These are phyloP conservation scores for Ptyas mucosa DNA, from an alignment of 2,113 vertebrate genomes.

Conservation along the genomic window DNA sequence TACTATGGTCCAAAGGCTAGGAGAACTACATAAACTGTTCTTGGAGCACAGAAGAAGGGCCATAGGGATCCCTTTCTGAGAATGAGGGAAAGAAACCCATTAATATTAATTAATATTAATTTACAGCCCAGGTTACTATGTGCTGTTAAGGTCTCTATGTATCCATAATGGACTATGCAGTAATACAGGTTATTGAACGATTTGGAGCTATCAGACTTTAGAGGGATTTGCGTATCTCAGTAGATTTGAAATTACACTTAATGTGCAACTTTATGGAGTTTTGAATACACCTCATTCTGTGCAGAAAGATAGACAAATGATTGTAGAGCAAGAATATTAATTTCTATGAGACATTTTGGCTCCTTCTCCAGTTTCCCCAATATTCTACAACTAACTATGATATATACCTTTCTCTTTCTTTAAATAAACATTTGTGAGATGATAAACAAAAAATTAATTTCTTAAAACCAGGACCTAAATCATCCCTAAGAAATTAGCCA, in stretches of 20 bases:
- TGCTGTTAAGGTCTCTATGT: background rate
- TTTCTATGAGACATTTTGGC: background rate
- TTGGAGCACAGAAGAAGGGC: background rate
- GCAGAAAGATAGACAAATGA: background rate
- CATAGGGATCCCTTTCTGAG: background rate
- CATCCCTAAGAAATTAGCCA: background rate
- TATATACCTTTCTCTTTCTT: background rate
- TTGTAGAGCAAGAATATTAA: background rate
- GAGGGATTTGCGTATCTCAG: background rate
- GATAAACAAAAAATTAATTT: background rate
- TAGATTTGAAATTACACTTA: background rate
- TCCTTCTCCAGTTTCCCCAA: background rate
- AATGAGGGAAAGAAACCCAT: background rate
- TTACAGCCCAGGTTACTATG: background rate
- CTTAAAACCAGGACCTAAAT: background rate
- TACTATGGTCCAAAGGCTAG: background rate
- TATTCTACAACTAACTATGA: background rate
- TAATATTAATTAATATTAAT: background rate
- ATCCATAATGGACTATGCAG: background rate
- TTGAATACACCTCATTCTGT: background rate
- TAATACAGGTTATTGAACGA: background rate
- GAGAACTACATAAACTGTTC: background rate
- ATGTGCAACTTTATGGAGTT: background rate
- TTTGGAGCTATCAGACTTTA: background rate
- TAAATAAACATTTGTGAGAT: background rate